Conservation (phyloP, 2,113 vertebrate genomes). For the Peromyscus polionotus region DNA sequence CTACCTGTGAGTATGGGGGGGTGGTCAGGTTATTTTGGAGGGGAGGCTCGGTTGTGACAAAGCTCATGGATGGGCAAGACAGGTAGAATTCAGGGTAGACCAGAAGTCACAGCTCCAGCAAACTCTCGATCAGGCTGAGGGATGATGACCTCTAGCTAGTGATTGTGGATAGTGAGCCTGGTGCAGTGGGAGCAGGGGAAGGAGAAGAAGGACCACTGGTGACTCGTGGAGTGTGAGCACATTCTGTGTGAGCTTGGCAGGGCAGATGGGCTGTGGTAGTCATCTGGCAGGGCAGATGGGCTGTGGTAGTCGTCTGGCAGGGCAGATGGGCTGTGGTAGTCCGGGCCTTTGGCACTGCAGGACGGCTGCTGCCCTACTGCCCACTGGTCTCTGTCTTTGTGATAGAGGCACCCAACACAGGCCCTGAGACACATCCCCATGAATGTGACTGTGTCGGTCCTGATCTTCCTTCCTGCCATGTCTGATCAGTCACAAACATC, state of each 20-base stretch:
- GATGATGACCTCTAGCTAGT: neutral
- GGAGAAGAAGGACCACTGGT: too few relatives aligned
- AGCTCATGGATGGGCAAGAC: neutral
- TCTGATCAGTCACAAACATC: neutral
- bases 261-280: neutral
- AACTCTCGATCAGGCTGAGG: neutral
- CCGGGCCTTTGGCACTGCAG: neutral
- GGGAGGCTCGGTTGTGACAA: neutral
- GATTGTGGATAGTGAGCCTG: neutral
- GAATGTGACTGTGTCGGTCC: neutral
- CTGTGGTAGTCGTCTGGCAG: neutral
- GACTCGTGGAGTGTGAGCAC: neutral
- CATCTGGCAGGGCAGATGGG: neutral
- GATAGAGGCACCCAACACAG: neutral
- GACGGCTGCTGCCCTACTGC: neutral
- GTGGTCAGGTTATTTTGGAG: constrained; percentile 5
- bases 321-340: neutral
- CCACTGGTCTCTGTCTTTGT: neutral
- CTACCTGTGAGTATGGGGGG: neutral
- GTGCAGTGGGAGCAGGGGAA: neutral
- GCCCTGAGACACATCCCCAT: neutral
- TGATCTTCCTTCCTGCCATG: neutral
- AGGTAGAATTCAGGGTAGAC: neutral
- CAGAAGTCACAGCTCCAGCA: neutral
- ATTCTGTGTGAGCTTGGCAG: neutral